Conservation (phyloP, 2,888 invertebrate genomes). For the Stenodema calcarata region DNA sequence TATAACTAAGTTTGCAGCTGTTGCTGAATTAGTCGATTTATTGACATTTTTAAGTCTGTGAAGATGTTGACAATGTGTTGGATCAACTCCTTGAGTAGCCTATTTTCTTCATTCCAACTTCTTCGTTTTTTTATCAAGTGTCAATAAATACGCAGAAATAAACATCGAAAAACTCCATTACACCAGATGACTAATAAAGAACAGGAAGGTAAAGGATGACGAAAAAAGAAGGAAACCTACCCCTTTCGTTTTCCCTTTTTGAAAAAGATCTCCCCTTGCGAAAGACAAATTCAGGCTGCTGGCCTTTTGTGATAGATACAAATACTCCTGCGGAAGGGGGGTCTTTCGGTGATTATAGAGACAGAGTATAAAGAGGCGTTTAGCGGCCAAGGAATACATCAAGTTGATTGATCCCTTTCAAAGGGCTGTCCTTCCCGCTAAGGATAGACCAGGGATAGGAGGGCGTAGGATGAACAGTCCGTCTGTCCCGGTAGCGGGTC, state of each 20-base stretch:
- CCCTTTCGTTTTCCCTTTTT: background rate
- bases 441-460: background rate
- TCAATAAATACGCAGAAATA: too few species aligned
- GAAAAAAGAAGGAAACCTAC: background rate
- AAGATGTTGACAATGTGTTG: too few species aligned
- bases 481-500: background rate
- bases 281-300: constrained; percentile 42
- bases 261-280: background rate
- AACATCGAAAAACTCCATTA: background rate
- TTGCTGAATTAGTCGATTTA: too few species aligned
- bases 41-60: too few species aligned
- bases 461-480: background rate
- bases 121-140: too few species aligned
- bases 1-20: too few species aligned
- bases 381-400: constrained; percentile 43
- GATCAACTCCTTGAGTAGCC: too few species aligned
- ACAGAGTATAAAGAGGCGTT: constrained; percentile 43
- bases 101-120: too few species aligned
- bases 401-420: constrained; percentile 48
- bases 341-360: constrained; percentile 38
- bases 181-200: background rate
- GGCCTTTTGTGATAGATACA: constrained; percentile 44
- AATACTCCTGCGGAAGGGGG: constrained; percentile 26
- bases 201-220: background rate
- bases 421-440: constrained; percentile 5